These are phyloP conservation scores for Plecturocebus donacophilus DNA, from an alignment of 2,113 vertebrate genomes.

Conservation along the genomic window DNA sequence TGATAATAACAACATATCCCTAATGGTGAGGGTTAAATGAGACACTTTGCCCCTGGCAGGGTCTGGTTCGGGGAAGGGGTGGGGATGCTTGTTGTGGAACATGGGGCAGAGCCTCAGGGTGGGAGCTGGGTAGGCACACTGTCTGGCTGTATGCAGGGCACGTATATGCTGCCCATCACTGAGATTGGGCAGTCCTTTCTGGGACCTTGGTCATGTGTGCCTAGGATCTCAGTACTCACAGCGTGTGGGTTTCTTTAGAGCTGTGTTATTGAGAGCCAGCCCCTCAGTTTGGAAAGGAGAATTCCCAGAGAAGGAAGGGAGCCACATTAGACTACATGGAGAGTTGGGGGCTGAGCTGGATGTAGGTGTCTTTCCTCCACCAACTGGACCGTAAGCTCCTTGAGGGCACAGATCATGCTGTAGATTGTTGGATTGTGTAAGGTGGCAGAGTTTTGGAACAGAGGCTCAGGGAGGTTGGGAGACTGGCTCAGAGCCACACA, in stretches of 20 bases:
- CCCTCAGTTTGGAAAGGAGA: neutral
- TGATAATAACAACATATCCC: no score
- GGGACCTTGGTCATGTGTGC: neutral
- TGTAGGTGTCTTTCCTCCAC: neutral
- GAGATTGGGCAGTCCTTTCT: neutral
- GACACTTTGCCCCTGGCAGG: neutral
- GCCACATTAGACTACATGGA: fast-evolving
- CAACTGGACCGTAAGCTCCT: neutral
- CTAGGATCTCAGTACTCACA: neutral
- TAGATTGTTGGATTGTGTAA: neutral
- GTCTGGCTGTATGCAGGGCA: neutral
- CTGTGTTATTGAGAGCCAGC: neutral
- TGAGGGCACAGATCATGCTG: neutral
- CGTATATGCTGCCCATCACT: neutral
- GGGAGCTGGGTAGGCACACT: neutral
- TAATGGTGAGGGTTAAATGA: no score
- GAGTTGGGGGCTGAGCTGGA: neutral
- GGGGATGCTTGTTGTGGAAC: neutral
- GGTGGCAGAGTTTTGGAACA: neutral
- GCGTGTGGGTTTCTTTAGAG: neutral
- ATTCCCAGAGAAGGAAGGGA: neutral
- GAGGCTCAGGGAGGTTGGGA: neutral
- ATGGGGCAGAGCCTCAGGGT: neutral
- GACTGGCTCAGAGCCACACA: neutral
- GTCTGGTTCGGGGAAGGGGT: neutral